Evolutionary conservation across 1,140 invertebrate species (phyloP), one percentile per base, ranked within the genome.

Genomic region (Heliconius himera): DNA sequence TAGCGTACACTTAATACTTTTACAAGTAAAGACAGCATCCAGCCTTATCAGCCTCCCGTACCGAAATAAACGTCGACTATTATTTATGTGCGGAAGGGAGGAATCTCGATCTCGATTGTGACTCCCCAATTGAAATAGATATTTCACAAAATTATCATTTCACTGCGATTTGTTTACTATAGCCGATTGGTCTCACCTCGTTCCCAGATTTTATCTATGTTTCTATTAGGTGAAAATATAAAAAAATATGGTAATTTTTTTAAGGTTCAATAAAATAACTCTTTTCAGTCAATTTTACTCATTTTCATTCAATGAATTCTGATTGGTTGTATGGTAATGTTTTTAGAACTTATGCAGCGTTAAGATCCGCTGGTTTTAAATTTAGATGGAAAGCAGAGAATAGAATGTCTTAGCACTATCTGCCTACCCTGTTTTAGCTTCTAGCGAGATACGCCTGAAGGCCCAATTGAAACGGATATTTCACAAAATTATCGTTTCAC

Each of bases 81-180:
- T 93, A 93, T 93, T 93, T 93, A 93, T 91, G 88, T 81, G 74
- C 85, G 87, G 88, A 89, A 88, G 88, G 89, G 89, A 89, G 2
- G 70, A 72, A n/a, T 72, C 82, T 84, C 86, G 83, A 72, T 72
- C 82, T 84, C 86, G 84, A 90, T 90, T 87, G 85, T 82, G 82
- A 87, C 85, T 79, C 89, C 89, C 90, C 85, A 86, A 82, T 87
- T 85, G 86, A 86, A 90, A 87, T 83, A 87, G 84, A 87, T 89
- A 90, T 89, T 88, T 90, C 79, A 83, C 82, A 82, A 85, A 92
- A 90, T 87, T 89, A 90, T 90, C 87, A 88, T 88, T 90, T 85
- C 81, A 80, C 79, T 83, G 77, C 83, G 87, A 88, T 88, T 91
- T 91, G 88, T 88, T 90, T 88, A 82, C 84, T 83, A 81, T 84